Conservation (phyloP, 2,113 vertebrate genomes). For the Oreocharis arfaki region DNA sequence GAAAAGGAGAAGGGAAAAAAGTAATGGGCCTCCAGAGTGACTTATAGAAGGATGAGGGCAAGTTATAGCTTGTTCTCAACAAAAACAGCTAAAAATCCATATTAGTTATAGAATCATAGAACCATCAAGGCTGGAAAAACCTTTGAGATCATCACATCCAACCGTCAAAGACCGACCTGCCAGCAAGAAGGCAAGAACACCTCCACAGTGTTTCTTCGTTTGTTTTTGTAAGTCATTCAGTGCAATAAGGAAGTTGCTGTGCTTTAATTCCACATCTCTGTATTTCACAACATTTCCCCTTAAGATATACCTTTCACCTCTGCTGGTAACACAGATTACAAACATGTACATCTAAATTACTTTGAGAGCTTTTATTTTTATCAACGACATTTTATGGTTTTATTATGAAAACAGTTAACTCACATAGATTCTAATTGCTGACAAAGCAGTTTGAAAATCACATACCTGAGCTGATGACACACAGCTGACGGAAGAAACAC, state of each 20-base stretch:
- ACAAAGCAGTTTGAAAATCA: not conserved
- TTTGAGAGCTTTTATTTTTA: not conserved
- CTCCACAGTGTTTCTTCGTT: not conserved
- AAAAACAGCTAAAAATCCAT: fast-evolving
- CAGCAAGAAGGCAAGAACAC: not conserved
- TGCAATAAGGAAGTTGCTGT: conserved; percentile 7
- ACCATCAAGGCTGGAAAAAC: not conserved
- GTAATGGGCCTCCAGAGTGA: not conserved
- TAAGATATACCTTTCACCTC: not conserved
- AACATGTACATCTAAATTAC: not conserved
- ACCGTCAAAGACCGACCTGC: not conserved
- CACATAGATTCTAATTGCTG: not conserved
- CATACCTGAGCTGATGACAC: not conserved
- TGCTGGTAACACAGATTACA: not conserved
- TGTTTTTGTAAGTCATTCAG: not conserved
- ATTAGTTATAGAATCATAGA: not conserved
- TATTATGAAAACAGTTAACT: not conserved
- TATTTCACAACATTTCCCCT: not conserved
- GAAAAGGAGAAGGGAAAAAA: not conserved
- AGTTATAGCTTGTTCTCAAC: not conserved
- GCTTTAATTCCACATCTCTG: not conserved
- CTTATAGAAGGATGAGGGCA: not conserved
- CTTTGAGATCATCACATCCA: not conserved
- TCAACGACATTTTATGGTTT: not conserved
- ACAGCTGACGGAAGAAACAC: not conserved